Evolutionary conservation across 2,797 vertebrate genomes (phyloP).

Genomic region (Pachyuromys duprasi): DNA sequence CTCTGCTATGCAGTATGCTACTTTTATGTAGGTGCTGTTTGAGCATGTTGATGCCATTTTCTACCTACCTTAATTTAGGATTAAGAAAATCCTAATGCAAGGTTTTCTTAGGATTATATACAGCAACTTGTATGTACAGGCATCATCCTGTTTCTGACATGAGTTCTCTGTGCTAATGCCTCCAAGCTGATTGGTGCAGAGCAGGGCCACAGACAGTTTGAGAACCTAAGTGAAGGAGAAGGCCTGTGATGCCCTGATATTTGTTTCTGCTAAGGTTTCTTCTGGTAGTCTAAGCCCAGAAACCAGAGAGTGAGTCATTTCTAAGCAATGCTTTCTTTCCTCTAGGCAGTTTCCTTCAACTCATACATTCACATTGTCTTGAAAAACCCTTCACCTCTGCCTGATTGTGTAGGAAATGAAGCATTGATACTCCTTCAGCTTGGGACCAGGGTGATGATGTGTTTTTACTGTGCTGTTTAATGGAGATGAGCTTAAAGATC

Average conservation of each 20-base stretch:
- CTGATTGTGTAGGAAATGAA: neutral
- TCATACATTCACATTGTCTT: neutral
- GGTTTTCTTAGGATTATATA: neutral
- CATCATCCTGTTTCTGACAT: neutral
- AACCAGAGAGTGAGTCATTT: neutral
- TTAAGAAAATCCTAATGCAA: neutral
- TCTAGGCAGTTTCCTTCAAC: constrained; percentile 6
- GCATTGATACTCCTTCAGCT: neutral
- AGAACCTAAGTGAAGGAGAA: neutral
- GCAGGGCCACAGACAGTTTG: neutral
- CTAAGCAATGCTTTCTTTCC: constrained; percentile 16
- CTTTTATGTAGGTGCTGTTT: neutral
- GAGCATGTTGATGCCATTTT: neutral
- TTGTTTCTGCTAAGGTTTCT: neutral
- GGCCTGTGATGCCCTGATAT: neutral
- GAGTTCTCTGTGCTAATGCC: neutral
- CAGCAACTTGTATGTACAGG: neutral
- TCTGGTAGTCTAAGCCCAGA: neutral
- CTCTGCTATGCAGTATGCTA: neutral
- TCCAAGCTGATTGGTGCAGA: neutral
- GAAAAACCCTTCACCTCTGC: neutral
- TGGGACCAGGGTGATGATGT: neutral
- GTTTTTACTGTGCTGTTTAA: neutral
- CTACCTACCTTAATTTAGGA: neutral
- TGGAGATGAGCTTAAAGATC: neutral